phyloP scores from a whole-genome alignment of 2,888 invertebrate species.

The Mythimna pallens region DNA sequence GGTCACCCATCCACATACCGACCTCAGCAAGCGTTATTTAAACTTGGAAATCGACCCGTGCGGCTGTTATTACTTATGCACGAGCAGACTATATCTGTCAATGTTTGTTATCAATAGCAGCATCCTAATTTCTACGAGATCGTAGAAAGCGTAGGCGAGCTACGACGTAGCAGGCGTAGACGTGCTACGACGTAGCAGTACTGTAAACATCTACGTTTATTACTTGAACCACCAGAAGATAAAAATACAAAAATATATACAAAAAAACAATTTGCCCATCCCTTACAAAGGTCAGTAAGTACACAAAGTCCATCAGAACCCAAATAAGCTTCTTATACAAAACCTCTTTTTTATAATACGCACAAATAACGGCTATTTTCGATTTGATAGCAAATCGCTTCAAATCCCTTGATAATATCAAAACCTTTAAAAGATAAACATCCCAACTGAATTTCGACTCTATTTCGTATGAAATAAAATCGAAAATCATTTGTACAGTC shows the following conservation, averaged over 20 bases:
- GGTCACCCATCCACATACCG: too few species aligned
- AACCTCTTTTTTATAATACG: conserved; percentile 68
- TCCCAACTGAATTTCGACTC: conserved; percentile 36
- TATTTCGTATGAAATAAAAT: conserved; percentile 37
- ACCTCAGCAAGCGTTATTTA: too few species aligned
- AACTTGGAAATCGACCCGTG: too few species aligned
- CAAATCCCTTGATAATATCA: conserved; percentile 84
- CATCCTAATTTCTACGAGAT: not conserved
- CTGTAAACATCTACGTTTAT: not conserved
- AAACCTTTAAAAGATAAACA: conserved; percentile 75
- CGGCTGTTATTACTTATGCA: too few species aligned
- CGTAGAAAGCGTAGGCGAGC: not conserved
- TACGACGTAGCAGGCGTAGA: not conserved
- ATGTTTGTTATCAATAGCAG: too few species aligned
- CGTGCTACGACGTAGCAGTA: conserved; percentile 11
- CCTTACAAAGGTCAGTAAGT: conserved; percentile 58
- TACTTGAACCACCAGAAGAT: not conserved
- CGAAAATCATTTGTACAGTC: conserved; percentile 32
- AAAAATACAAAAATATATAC: conserved; percentile 13
- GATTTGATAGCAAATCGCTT: conserved; percentile 83
- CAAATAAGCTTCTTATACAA: conserved; percentile 73
- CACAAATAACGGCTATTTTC: conserved; percentile 74
- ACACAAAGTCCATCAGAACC: conserved; percentile 66
- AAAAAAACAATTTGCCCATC: conserved; percentile 45
- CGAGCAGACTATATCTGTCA: not conserved